Percentiles rank a stretch among this genome's conserved stretches.
These are phyloP conservation scores for Brachyptera risi DNA, from an alignment of 2,888 invertebrate species.

Conservation along the genomic window DNA sequence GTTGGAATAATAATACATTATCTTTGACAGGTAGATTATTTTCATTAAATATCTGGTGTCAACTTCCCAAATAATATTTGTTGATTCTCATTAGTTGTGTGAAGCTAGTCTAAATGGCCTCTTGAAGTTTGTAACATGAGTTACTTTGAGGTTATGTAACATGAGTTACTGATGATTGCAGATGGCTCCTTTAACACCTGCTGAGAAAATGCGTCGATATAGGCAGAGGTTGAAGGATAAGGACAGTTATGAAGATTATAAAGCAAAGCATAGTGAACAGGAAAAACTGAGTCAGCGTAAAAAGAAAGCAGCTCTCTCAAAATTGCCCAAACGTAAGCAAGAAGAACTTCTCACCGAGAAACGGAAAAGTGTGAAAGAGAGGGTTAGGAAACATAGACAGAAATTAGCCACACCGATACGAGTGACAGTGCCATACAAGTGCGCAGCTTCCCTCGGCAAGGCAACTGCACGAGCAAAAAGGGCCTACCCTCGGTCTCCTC, in stretches of 20 bases:
- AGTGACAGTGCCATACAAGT: neutral
- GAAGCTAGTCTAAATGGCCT: neutral
- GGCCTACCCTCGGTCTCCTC: neutral
- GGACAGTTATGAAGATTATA: conserved; percentile 7
- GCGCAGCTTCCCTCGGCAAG: neutral
- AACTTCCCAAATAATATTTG: neutral
- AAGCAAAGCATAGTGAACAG: neutral
- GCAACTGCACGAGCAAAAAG: neutral
- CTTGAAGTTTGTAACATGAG: neutral
- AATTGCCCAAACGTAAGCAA: neutral
- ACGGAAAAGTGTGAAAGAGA: neutral
- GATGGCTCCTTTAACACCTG: neutral
- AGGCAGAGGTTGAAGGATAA: conserved; percentile 1
- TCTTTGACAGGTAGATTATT: neutral
- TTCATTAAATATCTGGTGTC: neutral
- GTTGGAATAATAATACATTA: neutral
- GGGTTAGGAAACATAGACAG: neutral
- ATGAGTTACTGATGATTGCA: neutral
- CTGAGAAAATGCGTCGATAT: neutral
- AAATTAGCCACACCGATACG: neutral
- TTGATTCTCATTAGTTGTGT: neutral
- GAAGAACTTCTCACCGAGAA: neutral
- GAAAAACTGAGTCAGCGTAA: neutral
- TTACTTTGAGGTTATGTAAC: neutral
- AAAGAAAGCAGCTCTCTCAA: neutral